Conservation (phyloP, 2,888 invertebrate species). For the Macrostomum cliftonense region DNA sequence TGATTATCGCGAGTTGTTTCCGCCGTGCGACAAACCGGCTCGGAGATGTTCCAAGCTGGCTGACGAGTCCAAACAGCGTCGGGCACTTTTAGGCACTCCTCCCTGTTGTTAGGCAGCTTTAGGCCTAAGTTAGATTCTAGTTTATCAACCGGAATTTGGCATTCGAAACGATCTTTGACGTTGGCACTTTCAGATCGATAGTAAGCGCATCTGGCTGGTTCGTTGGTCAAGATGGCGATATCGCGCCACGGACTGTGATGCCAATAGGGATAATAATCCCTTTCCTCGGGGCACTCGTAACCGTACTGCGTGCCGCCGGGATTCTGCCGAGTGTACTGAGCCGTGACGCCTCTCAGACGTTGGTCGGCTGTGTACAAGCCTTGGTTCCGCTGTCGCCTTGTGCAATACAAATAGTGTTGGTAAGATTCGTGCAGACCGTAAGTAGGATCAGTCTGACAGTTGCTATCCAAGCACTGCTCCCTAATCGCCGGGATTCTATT, state of each 20-base stretch:
- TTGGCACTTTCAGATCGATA: conserved; percentile 12
- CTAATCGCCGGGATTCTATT: conserved; percentile 24
- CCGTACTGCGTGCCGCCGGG: conserved; percentile 26
- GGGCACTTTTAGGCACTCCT: neutral
- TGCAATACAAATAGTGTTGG: conserved; percentile 26
- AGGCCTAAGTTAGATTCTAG: neutral
- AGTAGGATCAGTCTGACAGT: conserved; percentile 27
- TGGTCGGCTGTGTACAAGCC: conserved; percentile 34
- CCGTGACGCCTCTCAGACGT: conserved; percentile 16
- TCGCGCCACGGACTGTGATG: conserved; percentile 27
- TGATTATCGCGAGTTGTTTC: conserved; percentile 33
- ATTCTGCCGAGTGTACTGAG: conserved; percentile 29
- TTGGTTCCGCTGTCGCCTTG: conserved; percentile 23
- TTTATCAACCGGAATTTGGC: conserved; percentile 5
- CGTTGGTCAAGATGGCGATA: conserved; percentile 14
- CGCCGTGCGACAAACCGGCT: conserved; percentile 33
- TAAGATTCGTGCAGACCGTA: conserved; percentile 35
- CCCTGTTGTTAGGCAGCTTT: neutral
- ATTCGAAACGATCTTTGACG: conserved; percentile 11
- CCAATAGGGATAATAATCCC: conserved; percentile 37
- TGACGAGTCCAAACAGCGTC: neutral
- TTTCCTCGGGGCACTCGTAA: conserved; percentile 35
- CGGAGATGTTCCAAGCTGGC: conserved; percentile 22
- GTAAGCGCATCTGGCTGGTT: conserved; percentile 10
- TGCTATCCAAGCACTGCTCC: conserved; percentile 20